Evolutionary conservation across 2,113 vertebrate genomes (phyloP).

Genomic region (Oreochromis tanganicae): DNA sequence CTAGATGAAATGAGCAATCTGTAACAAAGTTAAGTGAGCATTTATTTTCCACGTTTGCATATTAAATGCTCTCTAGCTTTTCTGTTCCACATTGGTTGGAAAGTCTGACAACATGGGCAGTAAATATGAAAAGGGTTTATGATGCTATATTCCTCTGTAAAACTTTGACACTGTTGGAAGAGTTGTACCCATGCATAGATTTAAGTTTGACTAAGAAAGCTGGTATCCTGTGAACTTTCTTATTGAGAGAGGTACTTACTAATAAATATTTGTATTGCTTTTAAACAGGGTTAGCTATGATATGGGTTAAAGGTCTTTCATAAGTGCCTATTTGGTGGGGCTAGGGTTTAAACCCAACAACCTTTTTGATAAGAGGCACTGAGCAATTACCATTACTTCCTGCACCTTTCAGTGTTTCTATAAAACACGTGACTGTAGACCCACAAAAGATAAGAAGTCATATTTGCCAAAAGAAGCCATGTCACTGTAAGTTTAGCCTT

Average conservation of each 20-base stretch:
- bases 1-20: slow-evolving; percentile 9
- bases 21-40: neutral
- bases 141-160: neutral
- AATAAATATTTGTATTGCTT: neutral
- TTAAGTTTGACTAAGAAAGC: neutral
- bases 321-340: neutral
- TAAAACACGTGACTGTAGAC: neutral
- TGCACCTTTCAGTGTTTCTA: neutral
- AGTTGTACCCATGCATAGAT: neutral
- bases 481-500: neutral
- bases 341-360: neutral
- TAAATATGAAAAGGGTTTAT: slow-evolving; percentile 8
- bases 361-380: neutral
- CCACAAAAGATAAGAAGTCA: neutral
- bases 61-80: slow-evolving; percentile 6
- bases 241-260: neutral
- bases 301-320: neutral
- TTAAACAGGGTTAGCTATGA: neutral
- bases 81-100: slow-evolving; percentile 28
- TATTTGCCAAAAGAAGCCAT: neutral
- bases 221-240: neutral
- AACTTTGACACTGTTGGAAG: neutral
- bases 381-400: neutral
- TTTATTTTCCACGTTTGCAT: slow-evolving; percentile 3
- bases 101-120: slow-evolving; percentile 28